Evolutionary conservation across 2,113 vertebrate species (phyloP), one percentile per base, ranked within the genome.

Genomic region (Danionella cerebrum): DNA sequence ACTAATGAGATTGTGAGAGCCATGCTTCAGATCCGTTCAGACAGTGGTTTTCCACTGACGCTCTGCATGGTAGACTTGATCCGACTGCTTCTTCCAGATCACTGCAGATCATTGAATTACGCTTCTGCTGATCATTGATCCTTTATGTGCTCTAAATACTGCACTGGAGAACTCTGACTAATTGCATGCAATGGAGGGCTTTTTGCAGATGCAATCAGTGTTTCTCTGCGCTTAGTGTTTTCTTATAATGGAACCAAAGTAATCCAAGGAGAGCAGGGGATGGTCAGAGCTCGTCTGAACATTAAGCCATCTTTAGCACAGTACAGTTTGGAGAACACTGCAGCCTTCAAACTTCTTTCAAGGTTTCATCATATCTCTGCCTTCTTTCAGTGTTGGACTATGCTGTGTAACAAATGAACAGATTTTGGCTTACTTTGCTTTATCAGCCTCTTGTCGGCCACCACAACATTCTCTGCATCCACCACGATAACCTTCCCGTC

Each of bases 401-500:
- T n/a, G n/a, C n/a, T n/a, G n/a, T n/a, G n/a, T n/a, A n/a, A n/a
- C n/a, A 14, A 29, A 13, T 38, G n/a, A 22, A 39, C 53, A 8
- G 19, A 9, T 14, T n/a, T 63, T 47, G 5, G 93, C 95, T 95
- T 84, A 99, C 96, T 97, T 79, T 99, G 96, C 76, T 93, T 96
- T 80, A 99, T 96, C 81, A 95, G 83, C 76, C 91, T 90, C 87
- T 98, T 98, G 87, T 99, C 96, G 3, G 94, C 93, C 78, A 99
- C 96, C 22, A 99, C 88, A 33, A 99, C 92, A 0, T 99, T 99
- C 86, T 99, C 96, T 0, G 95, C 96, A 71, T 99, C 96, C 22
- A 99, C 94, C 10, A 99, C 92, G 73, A 98, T 98, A 71, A 98
- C 96, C 65, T 95, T 98, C 31, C 96, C 96, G 48, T 99, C 96